Conservation (phyloP, 2,888 invertebrate genomes). For the Plagodis pulveraria region DNA sequence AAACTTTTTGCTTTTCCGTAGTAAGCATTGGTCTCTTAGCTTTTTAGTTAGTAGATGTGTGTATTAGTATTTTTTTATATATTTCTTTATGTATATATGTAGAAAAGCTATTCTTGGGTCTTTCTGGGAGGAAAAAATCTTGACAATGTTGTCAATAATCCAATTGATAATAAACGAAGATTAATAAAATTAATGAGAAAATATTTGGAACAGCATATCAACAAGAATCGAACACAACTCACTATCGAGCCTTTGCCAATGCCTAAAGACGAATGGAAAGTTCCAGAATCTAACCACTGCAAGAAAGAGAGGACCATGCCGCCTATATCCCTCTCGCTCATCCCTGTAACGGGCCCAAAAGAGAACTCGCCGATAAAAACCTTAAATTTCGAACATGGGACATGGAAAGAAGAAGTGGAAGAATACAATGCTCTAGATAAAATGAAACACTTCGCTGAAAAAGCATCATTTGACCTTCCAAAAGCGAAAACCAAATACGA, state of each 20-base stretch:
- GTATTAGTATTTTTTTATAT: slow-evolving; percentile 54
- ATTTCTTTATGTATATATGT: slow-evolving; percentile 54
- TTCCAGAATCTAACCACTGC: slow-evolving; percentile 56
- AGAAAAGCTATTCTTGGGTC: slow-evolving; percentile 52
- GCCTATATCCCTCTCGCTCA: slow-evolving; percentile 76
- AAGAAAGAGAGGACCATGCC: slow-evolving; percentile 73
- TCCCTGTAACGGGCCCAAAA: slow-evolving; percentile 73
- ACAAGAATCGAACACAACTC: slow-evolving; percentile 79
- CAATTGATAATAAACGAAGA: slow-evolving; percentile 79
- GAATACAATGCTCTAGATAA: slow-evolving; percentile 81
- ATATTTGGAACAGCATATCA: slow-evolving; percentile 80
- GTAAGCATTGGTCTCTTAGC: slow-evolving; percentile 71
- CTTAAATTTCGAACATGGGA: slow-evolving; percentile 60
- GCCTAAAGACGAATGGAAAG: slow-evolving; percentile 71
- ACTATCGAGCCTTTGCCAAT: slow-evolving; percentile 76
- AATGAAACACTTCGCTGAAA: slow-evolving; percentile 82
- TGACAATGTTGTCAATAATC: slow-evolving; percentile 82
- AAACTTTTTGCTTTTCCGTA: slow-evolving; percentile 76
- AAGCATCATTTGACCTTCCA: slow-evolving; percentile 76
- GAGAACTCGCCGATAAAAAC: slow-evolving; percentile 70
- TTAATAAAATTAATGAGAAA: slow-evolving; percentile 53
- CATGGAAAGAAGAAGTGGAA: slow-evolving; percentile 67
- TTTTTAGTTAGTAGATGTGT: slow-evolving; percentile 73
- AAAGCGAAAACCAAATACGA: slow-evolving; percentile 70
- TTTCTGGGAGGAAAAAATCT: slow-evolving; percentile 37